Evolutionary conservation across 2,113 vertebrate species (phyloP).

Genomic region (Cacatua alba): DNA sequence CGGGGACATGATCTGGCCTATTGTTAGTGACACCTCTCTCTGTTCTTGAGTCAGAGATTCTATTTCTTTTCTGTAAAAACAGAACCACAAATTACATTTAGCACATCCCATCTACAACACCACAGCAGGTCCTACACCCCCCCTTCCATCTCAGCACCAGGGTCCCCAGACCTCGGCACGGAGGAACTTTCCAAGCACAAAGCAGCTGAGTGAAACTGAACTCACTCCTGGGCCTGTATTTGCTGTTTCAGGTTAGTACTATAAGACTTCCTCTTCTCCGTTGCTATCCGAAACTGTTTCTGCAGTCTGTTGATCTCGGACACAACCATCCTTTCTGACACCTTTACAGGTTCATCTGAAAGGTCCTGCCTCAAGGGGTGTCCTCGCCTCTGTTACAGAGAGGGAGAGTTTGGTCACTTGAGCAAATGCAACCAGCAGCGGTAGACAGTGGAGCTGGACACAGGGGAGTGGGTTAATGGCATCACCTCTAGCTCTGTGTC

Average conservation of each 20-base stretch:
- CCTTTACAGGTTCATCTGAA: not conserved
- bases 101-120: not conserved
- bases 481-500: not conserved
- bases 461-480: not conserved
- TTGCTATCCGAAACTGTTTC: constrained; percentile 60
- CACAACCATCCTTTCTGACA: not conserved
- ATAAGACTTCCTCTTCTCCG: constrained; percentile 27
- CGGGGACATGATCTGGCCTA: constrained; percentile 22
- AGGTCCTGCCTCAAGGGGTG: rapidly evolving
- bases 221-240: constrained; percentile 68
- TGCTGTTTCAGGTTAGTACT: not conserved
- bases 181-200: not conserved
- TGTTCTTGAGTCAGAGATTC: constrained; percentile 40
- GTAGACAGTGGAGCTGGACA: not conserved
- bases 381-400: not conserved
- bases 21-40: constrained; percentile 3
- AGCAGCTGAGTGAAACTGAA: not conserved
- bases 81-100: not conserved
- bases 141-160: not conserved
- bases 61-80: constrained; percentile 64
- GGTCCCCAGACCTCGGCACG: not conserved
- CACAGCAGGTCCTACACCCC: not conserved
- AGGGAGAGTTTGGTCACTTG: not conserved
- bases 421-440: not conserved
- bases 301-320: constrained; percentile 44